Evolutionary conservation across 53 echinoderm and acorn worm species (phyloP), one percentile per base, ranked within the genome.

Genomic region (Temnopleurus reevesii): DNA sequence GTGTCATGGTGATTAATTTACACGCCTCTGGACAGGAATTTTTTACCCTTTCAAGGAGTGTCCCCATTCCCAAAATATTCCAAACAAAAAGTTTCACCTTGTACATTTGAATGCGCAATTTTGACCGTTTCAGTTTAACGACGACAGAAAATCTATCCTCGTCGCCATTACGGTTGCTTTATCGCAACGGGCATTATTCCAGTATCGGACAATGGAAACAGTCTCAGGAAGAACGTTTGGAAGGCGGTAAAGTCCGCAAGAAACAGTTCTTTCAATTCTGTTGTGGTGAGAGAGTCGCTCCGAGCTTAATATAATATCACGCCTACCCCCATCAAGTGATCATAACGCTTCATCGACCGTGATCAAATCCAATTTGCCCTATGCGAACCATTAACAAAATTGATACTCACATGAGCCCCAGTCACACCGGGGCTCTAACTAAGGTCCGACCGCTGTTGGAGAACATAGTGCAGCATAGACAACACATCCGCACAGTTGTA

Each of bases 341-440:
- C 79, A 79, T 79, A 79, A 79, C 79, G 49, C 46, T 79, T 47
- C 28, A 47, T 79, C 79, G 49, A 49, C 46, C 79, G 31, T 49
- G 79, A 47, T 79, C 49, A 79, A 79, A 79, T 79, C 79, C 79
- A 79, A 79, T 79, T n/a, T 79, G 46, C 79, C 18, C 47, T 79
- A 49, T 79, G 10, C 29, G 79, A 79, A 24, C 79, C 79, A 79
- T 79, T 79, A 79, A 47, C 49, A 79, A 49, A 79, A 79, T 79
- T 79, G 79, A 79, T 79, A 79, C 49, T 79, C n/a, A n/a, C n/a
- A n/a, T n/a, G 79, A 79, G 51, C 45, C 79, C 45, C 46, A n/a
- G n/a, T n/a, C n/a, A n/a, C n/a, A n/a, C n/a, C n/a, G n/a, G n/a
- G n/a, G n/a, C n/a, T n/a, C n/a, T n/a, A n/a, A n/a, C n/a, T n/a